Evolutionary conservation across 2,888 invertebrate species (phyloP), one percentile per base, ranked within the genome.

Genomic region (Silvanus unidentatus): DNA sequence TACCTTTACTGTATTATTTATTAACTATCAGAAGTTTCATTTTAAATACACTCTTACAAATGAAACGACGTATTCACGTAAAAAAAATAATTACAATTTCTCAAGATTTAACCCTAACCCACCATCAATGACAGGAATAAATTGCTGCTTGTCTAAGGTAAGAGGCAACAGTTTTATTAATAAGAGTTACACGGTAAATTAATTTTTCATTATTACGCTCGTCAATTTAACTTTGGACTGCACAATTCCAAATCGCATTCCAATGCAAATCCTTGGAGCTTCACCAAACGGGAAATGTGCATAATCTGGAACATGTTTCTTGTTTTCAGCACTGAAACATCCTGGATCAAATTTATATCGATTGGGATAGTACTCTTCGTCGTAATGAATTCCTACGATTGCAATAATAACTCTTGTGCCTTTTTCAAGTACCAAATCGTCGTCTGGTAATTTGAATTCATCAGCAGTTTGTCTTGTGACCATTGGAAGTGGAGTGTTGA

Each of bases 261-360:
- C 77, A 57, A 78, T 70, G 57, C 78, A 78, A 63, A 75, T 75
- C 45, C 76, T 68, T 5, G 78, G 78, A 1, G 77, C 78, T 57
- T 76, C 77, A 1, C 78, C 78, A 55, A 78, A 78, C 0, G 78
- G 77, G 68, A 77, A 69, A 73, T 75, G 77, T 43, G 74, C 71
- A 49, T 73, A 77, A 1, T 71, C 73, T 44, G 77, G 76, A 35
- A 78, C 65, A 28, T 69, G 70, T 0, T 72, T 68, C 46, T 76
- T 77, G 14, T 74, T 74, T 40, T 75, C 74, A 5, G 71, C 66
- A 1, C 72, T 61, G 63, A 81, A 82, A 48, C 81, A 71, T 15
- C 80, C 78, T 0, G 81, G 81, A 40, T 76, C 73, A 47, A 81
- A 82, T 22, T 71, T 71, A 1, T 77, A 72, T 0, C 82, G 83